A percentile compares a stretch with the other conserved stretches of the same genome.
Conservation (phyloP, 2,113 vertebrate species). For the Chunga burmeisteri region DNA sequence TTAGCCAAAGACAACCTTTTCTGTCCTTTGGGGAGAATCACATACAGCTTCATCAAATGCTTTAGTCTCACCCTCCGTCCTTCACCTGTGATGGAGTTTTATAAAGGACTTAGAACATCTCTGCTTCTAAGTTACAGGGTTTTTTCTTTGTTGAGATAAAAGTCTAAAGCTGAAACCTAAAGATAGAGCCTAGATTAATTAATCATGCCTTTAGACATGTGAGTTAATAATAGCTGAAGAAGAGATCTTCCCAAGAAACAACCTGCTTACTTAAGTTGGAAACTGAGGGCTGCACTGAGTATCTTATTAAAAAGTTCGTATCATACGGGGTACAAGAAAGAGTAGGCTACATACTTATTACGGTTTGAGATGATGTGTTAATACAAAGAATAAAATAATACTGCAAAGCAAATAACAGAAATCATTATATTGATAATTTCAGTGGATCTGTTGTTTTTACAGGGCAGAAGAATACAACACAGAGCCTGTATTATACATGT, state of each 20-base stretch:
- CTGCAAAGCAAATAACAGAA: neutral
- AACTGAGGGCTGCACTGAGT: neutral
- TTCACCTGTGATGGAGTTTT: neutral
- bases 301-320: accelerated
- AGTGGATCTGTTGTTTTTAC: neutral
- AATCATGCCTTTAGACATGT: neutral
- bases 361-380: neutral
- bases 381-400: neutral
- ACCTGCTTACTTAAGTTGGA: neutral
- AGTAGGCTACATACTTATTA: neutral
- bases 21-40: neutral
- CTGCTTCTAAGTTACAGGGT: neutral
- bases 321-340: accelerated
- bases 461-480: neutral
- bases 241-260: neutral
- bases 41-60: neutral
- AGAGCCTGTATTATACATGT: accelerated
- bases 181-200: neutral
- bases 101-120: neutral
- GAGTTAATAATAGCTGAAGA: neutral
- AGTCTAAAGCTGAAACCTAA: neutral
- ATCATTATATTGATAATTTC: neutral
- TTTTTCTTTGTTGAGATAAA: neutral
- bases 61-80: neutral
- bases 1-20: neutral